Evolutionary conservation across 30 jellyfish, hydroid and myxozoan genomes (phyloP).

Genomic region (Aurelia coerulea): DNA sequence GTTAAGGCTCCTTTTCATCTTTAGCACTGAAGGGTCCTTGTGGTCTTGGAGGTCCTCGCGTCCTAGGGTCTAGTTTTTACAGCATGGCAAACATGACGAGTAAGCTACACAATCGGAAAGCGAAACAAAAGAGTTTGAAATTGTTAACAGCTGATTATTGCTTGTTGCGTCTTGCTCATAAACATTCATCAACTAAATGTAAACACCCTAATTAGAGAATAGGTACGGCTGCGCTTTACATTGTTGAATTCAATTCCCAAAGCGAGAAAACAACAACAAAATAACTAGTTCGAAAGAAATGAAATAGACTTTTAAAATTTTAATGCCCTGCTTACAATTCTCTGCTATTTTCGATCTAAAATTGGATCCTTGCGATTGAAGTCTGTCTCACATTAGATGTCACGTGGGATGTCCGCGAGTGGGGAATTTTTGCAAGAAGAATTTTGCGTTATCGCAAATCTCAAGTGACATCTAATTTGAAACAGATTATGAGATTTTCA

Average conservation of each 20-base stretch:
- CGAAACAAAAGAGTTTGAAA: neutral
- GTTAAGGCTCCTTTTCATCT: no score
- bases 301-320: neutral
- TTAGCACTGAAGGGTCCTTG: no score
- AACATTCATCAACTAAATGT: neutral
- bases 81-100: no score
- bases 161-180: neutral
- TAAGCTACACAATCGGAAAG: neutral
- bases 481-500: no score
- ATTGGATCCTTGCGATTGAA: no score
- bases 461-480: no score
- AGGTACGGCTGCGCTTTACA: neutral
- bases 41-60: no score
- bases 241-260: neutral
- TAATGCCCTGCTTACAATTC: neutral
- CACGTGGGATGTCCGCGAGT: no score
- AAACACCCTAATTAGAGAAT: neutral
- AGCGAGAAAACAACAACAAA: neutral
- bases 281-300: neutral
- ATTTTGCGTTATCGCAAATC: no score
- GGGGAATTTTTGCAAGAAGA: no score
- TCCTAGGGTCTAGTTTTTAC: no score
- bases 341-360: neutral
- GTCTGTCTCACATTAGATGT: no score
- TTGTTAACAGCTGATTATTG: conserved; percentile 3